Conservation (phyloP, 2,797 vertebrate species). For the Propithecus deckenii region DNA sequence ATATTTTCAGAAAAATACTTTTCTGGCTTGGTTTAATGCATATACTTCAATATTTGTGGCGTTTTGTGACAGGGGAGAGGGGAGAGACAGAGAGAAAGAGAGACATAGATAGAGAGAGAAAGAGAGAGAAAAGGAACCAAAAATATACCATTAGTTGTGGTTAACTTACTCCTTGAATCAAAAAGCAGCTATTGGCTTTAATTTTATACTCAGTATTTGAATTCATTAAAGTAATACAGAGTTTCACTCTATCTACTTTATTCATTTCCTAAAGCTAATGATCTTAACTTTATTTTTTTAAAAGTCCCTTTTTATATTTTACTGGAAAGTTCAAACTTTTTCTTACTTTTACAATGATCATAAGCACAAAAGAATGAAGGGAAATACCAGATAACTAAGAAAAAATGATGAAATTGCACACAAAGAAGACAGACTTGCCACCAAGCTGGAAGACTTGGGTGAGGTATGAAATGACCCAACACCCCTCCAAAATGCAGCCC, state of each 20-base stretch:
- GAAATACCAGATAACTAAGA: background rate
- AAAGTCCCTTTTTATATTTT: slow-evolving; percentile 47
- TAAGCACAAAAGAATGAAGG: slow-evolving; percentile 28
- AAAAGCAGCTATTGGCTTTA: background rate
- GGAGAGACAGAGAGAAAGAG: too few species aligned
- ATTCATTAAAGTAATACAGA: background rate
- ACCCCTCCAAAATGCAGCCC: background rate
- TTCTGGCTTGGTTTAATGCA: background rate
- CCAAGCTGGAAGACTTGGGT: too few species aligned
- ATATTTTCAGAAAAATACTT: background rate
- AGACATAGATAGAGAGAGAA: background rate
- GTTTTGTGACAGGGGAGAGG: background rate
- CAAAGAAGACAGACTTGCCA: background rate
- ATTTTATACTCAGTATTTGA: background rate
- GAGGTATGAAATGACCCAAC: background rate
- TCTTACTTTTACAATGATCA: slow-evolving; percentile 15
- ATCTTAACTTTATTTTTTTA: slow-evolving; percentile 37
- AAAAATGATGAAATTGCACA: background rate
- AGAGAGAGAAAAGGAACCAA: background rate
- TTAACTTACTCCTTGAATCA: background rate
- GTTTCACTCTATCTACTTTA: slow-evolving; percentile 4
- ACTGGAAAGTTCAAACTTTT: slow-evolving; percentile 2
- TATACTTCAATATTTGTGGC: background rate
- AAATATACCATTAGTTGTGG: background rate
- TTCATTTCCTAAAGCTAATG: slow-evolving; percentile 53